Evolutionary conservation across 1,140 invertebrate genomes (phyloP).

Genomic region (Antheraea mylitta): DNA sequence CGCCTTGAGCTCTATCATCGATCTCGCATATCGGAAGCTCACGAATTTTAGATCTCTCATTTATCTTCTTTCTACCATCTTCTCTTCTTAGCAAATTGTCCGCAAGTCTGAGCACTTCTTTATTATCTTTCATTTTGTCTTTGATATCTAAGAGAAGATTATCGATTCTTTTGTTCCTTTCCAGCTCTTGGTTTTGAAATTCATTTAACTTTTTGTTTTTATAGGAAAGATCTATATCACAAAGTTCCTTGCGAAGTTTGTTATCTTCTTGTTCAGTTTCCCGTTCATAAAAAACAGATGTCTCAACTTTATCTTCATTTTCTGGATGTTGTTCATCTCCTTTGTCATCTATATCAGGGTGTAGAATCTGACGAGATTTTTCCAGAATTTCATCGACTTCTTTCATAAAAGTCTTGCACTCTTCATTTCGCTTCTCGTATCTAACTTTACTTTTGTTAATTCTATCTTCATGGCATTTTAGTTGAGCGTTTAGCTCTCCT

Average conservation of each 20-base stretch:
- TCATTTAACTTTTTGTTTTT: slow-evolving; percentile 41
- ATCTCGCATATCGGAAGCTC: slow-evolving; percentile 25
- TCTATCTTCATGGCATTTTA: slow-evolving; percentile 60
- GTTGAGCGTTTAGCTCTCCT: slow-evolving; percentile 51
- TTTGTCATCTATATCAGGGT: slow-evolving; percentile 36
- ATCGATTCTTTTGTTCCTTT: slow-evolving; percentile 56
- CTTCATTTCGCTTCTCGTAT: slow-evolving; percentile 57
- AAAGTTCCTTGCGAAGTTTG: slow-evolving; percentile 38
- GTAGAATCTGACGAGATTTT: slow-evolving; percentile 61
- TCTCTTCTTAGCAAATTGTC: slow-evolving; percentile 61
- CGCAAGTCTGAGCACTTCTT: slow-evolving; percentile 62
- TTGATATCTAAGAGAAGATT: slow-evolving; percentile 60
- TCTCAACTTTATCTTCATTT: slow-evolving; percentile 12
- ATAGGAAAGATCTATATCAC: slow-evolving; percentile 39
- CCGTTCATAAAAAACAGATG: neutral
- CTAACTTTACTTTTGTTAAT: slow-evolving; percentile 53
- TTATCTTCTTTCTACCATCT: slow-evolving; percentile 38
- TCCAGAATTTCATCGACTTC: slow-evolving; percentile 66
- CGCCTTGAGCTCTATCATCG: slow-evolving; percentile 55
- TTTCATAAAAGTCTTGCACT: slow-evolving; percentile 63
- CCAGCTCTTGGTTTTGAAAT: slow-evolving; percentile 42
- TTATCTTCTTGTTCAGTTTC: neutral
- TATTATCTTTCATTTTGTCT: slow-evolving; percentile 71
- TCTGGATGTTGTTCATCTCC: slow-evolving; percentile 16
- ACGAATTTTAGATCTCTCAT: slow-evolving; percentile 25